phyloP scores from a whole-genome alignment of 2,888 invertebrate species.

The Parelbella ahira region DNA sequence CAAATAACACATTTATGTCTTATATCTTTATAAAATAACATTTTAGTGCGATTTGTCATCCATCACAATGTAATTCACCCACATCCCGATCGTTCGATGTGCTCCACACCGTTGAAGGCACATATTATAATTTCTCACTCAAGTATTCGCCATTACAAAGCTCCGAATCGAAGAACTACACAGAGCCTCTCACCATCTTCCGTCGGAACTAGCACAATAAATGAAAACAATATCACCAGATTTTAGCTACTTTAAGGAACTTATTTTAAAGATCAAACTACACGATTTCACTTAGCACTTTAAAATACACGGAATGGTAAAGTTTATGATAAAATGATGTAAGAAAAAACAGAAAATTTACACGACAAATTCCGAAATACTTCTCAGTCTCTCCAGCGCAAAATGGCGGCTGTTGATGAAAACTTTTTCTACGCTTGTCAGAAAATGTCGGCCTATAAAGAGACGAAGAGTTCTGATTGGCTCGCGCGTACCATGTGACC shows the following conservation, averaged over 20 bases:
- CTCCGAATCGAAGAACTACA: conserved; percentile 85
- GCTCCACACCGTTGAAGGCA: conserved; percentile 88
- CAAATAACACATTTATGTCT: conserved; percentile 79
- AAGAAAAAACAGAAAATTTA: conserved; percentile 84
- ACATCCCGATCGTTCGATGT: conserved; percentile 85
- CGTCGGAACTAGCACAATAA: conserved; percentile 86
- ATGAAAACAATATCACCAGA: conserved; percentile 84
- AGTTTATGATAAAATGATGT: conserved; percentile 80
- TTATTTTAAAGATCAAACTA: conserved; percentile 69
- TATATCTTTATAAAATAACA: conserved; percentile 76
- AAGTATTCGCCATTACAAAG: conserved; percentile 91
- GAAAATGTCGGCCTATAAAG: conserved; percentile 83
- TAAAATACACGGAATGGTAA: conserved; percentile 81
- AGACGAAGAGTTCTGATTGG: conserved; percentile 67
- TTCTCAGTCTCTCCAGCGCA: conserved; percentile 89
- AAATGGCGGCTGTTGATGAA: conserved; percentile 98
- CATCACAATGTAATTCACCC: conserved; percentile 81
- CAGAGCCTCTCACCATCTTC: conserved; percentile 88
- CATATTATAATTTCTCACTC: conserved; percentile 85
- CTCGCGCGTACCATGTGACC: conserved; percentile 66
- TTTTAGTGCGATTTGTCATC: conserved; percentile 78
- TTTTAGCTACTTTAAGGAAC: conserved; percentile 72
- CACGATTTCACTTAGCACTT: conserved; percentile 80
- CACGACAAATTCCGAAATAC: conserved; percentile 87
- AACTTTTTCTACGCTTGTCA: conserved; percentile 98